Evolutionary conservation across 2,113 vertebrate genomes (phyloP).

Genomic region (human (Homo sapiens)): DNA sequence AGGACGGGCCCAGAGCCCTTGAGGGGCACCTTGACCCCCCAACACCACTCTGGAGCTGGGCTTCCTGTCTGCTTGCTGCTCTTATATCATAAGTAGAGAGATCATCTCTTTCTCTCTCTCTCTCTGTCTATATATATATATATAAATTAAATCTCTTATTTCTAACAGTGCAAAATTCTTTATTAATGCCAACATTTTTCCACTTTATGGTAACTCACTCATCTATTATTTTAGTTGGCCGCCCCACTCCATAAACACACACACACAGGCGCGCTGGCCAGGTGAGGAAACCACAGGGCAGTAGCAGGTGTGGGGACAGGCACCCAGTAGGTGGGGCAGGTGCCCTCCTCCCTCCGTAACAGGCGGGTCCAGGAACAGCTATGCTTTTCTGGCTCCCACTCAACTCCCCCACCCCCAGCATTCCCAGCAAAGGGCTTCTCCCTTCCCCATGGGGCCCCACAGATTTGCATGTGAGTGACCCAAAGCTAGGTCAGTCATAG

Average conservation of each 20-base stretch:
- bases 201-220: background rate
- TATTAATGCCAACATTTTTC: background rate
- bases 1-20: rapidly evolving
- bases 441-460: background rate
- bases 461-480: background rate
- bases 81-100: rapidly evolving
- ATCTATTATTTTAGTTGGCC: background rate
- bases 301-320: background rate
- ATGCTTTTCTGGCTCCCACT: background rate
- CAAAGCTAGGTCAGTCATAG: background rate
- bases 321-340: rapidly evolving
- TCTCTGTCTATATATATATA: background rate
- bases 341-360: too few relatives aligned
- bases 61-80: rapidly evolving
- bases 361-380: background rate
- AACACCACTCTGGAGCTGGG: too few relatives aligned
- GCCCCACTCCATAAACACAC: background rate
- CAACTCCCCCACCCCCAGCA: background rate
- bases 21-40: background rate
- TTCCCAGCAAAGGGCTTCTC: too few relatives aligned
- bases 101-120: too few relatives aligned
- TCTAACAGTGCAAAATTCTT: background rate
- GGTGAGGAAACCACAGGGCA: too few relatives aligned
- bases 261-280: too few relatives aligned
- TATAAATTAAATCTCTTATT: background rate